Evolutionary conservation across 2,888 invertebrate species (phyloP).

Genomic region (Vesta saturnalis): DNA sequence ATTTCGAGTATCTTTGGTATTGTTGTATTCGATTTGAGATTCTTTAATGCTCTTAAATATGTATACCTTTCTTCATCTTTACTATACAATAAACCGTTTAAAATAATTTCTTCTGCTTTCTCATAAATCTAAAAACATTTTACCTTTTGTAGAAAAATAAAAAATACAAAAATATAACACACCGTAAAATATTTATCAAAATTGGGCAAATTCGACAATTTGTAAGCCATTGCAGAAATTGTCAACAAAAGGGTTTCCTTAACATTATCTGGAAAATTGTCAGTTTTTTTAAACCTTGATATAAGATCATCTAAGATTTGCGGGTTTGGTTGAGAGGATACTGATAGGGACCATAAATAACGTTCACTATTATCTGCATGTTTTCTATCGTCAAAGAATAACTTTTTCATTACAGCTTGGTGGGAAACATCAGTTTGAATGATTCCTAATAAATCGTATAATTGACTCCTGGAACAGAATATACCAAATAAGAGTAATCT

Average conservation of each 20-base stretch:
- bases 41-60: slow-evolving; percentile 75
- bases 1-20: slow-evolving; percentile 69
- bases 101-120: slow-evolving; percentile 58
- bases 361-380: slow-evolving; percentile 68
- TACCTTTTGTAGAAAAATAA: too few relatives aligned
- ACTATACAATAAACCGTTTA: slow-evolving; percentile 56
- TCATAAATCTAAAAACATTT: slow-evolving; percentile 58
- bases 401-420: slow-evolving; percentile 72
- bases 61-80: slow-evolving; percentile 67
- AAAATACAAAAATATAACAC: slow-evolving; percentile 1
- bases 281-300: slow-evolving; percentile 62
- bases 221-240: slow-evolving; percentile 69
- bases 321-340: slow-evolving; percentile 72
- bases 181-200: slow-evolving; percentile 50
- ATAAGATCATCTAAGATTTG: slow-evolving; percentile 66
- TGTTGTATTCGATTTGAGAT: slow-evolving; percentile 70
- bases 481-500: too few relatives aligned
- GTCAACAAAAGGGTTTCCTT: slow-evolving; percentile 75
- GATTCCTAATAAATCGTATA: slow-evolving; percentile 77
- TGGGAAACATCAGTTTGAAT: slow-evolving; percentile 75
- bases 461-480: slow-evolving; percentile 64
- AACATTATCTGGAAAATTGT: slow-evolving; percentile 67
- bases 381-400: slow-evolving; percentile 67
- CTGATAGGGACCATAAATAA: slow-evolving; percentile 78
- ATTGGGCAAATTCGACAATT: slow-evolving; percentile 55